Evolutionary conservation across 2,113 vertebrate genomes (phyloP).

Genomic region (Labeo rohita): DNA sequence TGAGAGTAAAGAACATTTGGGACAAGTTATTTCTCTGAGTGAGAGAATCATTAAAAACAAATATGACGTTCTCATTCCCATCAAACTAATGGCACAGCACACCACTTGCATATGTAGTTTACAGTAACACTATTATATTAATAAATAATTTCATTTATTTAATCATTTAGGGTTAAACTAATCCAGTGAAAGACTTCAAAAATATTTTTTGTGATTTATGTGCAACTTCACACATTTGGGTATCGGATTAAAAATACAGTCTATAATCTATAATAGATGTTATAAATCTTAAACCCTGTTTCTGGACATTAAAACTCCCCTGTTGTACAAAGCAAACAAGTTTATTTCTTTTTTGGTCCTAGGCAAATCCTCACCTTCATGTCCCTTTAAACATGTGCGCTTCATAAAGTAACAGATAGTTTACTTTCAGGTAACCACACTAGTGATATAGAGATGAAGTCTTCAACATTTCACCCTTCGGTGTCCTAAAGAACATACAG

Average conservation of each 20-base stretch:
- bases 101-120: conserved; percentile 36
- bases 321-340: not conserved
- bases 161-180: not conserved
- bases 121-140: conserved; percentile 22
- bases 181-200: conserved; percentile 25
- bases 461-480: not conserved
- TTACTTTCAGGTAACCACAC: conserved; percentile 20
- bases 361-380: not conserved
- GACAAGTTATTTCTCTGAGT: not conserved
- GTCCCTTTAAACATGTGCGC: conserved; percentile 24
- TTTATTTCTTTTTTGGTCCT: not conserved
- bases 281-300: conserved; percentile 28
- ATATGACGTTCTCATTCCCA: not conserved
- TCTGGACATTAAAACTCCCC: conserved; percentile 33
- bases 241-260: conserved; percentile 37
- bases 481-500: conserved; percentile 36
- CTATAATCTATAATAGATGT: conserved; percentile 3
- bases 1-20: not conserved
- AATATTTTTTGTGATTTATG: conserved; percentile 33
- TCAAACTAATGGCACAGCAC: not conserved
- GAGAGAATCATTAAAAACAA: too few species aligned
- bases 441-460: conserved; percentile 20
- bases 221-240: not conserved
- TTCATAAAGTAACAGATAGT: conserved; percentile 32
- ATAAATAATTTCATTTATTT: conserved; percentile 5